Percentiles rank a stretch among this genome's conserved stretches.
Evolutionary conservation across 2,888 invertebrate species (phyloP).

Genomic region (Sinopyrophorus schimmeli): DNA sequence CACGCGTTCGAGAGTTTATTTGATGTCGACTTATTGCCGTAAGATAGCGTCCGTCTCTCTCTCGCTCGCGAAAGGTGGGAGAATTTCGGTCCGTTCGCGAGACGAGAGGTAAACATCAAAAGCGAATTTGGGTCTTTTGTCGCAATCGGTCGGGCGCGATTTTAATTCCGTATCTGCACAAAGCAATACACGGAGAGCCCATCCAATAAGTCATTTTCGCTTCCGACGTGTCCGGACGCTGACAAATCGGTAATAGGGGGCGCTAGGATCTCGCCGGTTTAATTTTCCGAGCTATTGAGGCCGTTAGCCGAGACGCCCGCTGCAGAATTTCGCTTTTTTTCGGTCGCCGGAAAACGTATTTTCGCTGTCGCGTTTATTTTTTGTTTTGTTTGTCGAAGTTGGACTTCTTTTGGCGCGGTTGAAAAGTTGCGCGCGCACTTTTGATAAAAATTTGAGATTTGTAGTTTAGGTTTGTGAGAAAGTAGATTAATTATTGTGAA

Average conservation of each 20-base stretch:
- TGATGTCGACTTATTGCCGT: slow-evolving; percentile 11
- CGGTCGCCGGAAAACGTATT: background rate
- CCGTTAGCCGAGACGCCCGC: slow-evolving; percentile 35
- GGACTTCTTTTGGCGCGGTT: too few species aligned
- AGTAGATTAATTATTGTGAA: too few species aligned
- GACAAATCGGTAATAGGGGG: slow-evolving; percentile 43
- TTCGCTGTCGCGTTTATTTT: background rate
- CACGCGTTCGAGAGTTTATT: slow-evolving; percentile 5
- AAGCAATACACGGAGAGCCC: slow-evolving; percentile 28
- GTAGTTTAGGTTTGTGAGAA: too few species aligned
- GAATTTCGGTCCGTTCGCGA: slow-evolving; percentile 4
- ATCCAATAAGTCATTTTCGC: slow-evolving; percentile 42
- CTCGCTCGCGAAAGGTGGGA: slow-evolving; percentile 5
- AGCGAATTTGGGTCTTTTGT: slow-evolving; percentile 1
- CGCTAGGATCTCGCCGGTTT: slow-evolving; percentile 45
- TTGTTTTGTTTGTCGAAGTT: background rate
- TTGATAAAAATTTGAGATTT: too few species aligned
- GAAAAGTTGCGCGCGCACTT: too few species aligned
- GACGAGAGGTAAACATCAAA: slow-evolving; percentile 5
- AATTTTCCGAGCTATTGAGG: slow-evolving; percentile 46
- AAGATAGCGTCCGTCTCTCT: slow-evolving; percentile 1
- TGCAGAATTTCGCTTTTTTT: slow-evolving; percentile 13
- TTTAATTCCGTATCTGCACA: slow-evolving; percentile 6
- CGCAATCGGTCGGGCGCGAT: slow-evolving; percentile 1
- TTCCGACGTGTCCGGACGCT: slow-evolving; percentile 41